Conservation (phyloP, 2,888 invertebrate genomes). For the Anarsia innoxiella region DNA sequence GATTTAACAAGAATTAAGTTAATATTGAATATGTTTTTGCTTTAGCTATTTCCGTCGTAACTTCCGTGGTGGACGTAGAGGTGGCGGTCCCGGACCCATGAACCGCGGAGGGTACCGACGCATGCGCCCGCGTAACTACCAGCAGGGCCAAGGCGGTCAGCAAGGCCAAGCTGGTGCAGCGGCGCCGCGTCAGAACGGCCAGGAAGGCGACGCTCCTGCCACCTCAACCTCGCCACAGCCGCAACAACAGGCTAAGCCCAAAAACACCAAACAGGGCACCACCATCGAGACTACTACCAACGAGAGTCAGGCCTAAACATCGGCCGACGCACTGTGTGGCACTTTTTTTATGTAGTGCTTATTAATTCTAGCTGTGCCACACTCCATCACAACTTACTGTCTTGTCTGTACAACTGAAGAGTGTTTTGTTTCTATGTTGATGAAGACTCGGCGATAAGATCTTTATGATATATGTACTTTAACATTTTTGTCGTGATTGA, state of each 20-base stretch:
- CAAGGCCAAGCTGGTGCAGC: constrained; percentile 18
- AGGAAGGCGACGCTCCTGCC: constrained; percentile 44
- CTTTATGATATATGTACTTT: constrained; percentile 26
- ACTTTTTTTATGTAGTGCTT: constrained; percentile 50
- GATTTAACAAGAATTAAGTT: too few species aligned
- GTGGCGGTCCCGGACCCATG: constrained; percentile 57
- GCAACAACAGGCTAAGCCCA: constrained; percentile 49
- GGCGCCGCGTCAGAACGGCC: constrained; percentile 44
- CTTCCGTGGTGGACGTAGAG: constrained; percentile 80
- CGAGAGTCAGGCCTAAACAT: constrained; percentile 68
- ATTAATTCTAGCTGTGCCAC: constrained; percentile 54
- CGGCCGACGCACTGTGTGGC: constrained; percentile 36
- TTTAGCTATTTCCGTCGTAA: constrained; percentile 83
- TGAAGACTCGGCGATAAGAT: constrained; percentile 35
- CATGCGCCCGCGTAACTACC: constrained; percentile 54
- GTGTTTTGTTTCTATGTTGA: constrained; percentile 51
- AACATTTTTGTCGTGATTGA: constrained; percentile 29
- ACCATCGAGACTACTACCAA: constrained; percentile 65
- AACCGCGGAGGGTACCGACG: constrained; percentile 58
- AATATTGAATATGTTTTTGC: too few species aligned
- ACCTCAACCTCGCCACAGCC: constrained; percentile 35
- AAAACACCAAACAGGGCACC: constrained; percentile 46
- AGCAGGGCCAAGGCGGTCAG: constrained; percentile 30
- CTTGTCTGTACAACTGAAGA: constrained; percentile 51
- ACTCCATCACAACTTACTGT: constrained; percentile 38